Percentiles rank a stretch among this genome's conserved stretches.
Conservation (phyloP, 2,113 vertebrate species). For the Phainopepla nitens region DNA sequence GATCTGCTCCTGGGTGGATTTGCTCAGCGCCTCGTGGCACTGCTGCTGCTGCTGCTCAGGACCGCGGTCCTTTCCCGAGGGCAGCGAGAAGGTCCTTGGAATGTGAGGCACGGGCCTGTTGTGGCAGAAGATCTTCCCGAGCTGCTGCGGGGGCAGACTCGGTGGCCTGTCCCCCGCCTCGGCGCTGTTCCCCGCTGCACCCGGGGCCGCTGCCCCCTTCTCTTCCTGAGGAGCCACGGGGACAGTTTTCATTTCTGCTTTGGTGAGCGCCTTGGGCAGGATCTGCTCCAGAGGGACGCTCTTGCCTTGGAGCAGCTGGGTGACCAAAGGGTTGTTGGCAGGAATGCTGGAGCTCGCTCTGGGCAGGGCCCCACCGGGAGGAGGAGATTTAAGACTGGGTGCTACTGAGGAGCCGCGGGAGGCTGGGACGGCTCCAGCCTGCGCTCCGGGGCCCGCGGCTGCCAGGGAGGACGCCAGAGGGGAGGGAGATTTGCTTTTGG, state of each 20-base stretch:
- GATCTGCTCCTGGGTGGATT: conserved; percentile 84
- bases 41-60: conserved; percentile 3
- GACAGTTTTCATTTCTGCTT: conserved; percentile 71
- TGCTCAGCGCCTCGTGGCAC: conserved; percentile 79
- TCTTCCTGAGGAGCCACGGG: conserved; percentile 34
- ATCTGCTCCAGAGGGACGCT: conserved; percentile 91
- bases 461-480: background rate
- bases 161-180: conserved; percentile 36
- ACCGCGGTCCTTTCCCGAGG: conserved; percentile 53
- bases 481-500: background rate
- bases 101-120: conserved; percentile 64
- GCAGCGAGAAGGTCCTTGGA: conserved; percentile 61
- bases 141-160: background rate
- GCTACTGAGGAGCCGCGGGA: background rate
- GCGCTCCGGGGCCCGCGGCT: background rate
- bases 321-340: conserved; percentile 93
- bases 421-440: background rate
- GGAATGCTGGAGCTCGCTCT: conserved; percentile 83
- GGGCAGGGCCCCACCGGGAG: background rate
- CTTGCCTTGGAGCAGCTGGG: conserved; percentile 92
- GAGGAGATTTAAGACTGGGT: conserved; percentile 53
- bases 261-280: conserved; percentile 85
- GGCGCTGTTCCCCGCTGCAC: background rate
- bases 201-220: background rate
- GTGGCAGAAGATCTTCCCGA: conserved; percentile 58